phyloP scores from a whole-genome alignment of 2,113 vertebrate species.

The Bambusicola thoracicus region DNA sequence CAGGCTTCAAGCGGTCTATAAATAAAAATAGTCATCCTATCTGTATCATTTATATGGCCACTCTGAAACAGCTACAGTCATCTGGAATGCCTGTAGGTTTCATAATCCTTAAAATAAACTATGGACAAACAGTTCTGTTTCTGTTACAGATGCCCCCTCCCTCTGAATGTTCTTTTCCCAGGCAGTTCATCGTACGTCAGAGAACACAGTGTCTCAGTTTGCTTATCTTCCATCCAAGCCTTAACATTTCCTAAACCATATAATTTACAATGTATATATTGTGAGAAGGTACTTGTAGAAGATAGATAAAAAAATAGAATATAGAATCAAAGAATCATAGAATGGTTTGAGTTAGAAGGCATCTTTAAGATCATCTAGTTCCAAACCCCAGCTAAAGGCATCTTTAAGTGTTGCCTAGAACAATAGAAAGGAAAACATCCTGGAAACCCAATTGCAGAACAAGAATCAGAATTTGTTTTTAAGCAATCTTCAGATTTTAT shows the following conservation, averaged over 20 bases:
- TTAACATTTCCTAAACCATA: not conserved
- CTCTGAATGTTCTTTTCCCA: not conserved
- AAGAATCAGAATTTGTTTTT: not conserved
- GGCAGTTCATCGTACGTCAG: not conserved
- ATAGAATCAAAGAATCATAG: too few relatives aligned
- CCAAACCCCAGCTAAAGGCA: not conserved
- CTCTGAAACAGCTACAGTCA: not conserved
- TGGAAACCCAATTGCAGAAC: not conserved
- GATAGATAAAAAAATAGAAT: not conserved
- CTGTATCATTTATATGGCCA: not conserved
- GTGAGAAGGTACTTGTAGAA: not conserved
- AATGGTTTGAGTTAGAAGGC: too few relatives aligned
- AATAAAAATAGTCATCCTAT: not conserved
- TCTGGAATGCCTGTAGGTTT: not conserved
- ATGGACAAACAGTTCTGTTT: not conserved
- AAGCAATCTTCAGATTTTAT: not conserved
- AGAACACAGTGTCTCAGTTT: not conserved
- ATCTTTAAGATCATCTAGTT: too few relatives aligned
- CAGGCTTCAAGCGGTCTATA: not conserved
- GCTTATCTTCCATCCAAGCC: not conserved
- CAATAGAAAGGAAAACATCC: not conserved
- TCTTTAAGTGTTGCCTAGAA: not conserved
- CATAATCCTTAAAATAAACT: not conserved
- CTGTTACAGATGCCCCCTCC: not conserved
- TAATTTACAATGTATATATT: not conserved